Base-by-base conservation (phyloP, 2,797 vertebrate genomes). In the Austrolebias charrua region DNA sequence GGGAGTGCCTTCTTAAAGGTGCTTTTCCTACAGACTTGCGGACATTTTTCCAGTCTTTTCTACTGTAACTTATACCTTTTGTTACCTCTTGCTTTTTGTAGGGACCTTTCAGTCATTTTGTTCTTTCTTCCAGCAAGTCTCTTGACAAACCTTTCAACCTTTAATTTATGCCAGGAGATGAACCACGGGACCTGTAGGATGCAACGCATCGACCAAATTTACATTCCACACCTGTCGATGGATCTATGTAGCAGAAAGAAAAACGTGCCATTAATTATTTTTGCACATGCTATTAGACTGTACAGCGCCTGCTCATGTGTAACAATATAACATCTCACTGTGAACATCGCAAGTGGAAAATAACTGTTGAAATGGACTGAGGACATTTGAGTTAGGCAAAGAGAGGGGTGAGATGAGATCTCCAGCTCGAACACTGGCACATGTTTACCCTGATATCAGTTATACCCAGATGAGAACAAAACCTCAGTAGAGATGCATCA, bases 191-290 rank as follows among this genome's bases (percentile, higher is more conserved):
- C 74, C 71, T 77, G 78, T 70, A 73, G 69, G 69, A 70, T 81
- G 67, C 51, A 80, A 85, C 80, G 86, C 80, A 88, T 73, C 69
- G 66, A 86, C 74, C 81, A 85, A 85, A 84, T 76, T 85, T 74
- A 88, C 83, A 88, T 90, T 85, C 84, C 83, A 78, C 77, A 79
- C 59, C 66, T 82, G 72, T 90, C 81, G 87, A 68, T 83, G 86
- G 89, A 89, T 88, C 76, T 88, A 92, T 90, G 92, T 92, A 92
- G 92, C 91, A 92, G 74, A 89, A 89, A 35, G 8, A 33, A 24
- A 33, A 85, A 86, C 11, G 76, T 91, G 89, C 84, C 86, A 80
- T 85, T 82, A 40, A 40, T 40, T 40, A 19, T 71, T 79, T 88
- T 89, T 89, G 76, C 79, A 89, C 84, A 88, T 74, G 69, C 81